Percentiles rank a stretch among this genome's conserved stretches.
phyloP scores from a whole-genome alignment of 2,797 vertebrate species.

The Sciurus carolinensis region DNA sequence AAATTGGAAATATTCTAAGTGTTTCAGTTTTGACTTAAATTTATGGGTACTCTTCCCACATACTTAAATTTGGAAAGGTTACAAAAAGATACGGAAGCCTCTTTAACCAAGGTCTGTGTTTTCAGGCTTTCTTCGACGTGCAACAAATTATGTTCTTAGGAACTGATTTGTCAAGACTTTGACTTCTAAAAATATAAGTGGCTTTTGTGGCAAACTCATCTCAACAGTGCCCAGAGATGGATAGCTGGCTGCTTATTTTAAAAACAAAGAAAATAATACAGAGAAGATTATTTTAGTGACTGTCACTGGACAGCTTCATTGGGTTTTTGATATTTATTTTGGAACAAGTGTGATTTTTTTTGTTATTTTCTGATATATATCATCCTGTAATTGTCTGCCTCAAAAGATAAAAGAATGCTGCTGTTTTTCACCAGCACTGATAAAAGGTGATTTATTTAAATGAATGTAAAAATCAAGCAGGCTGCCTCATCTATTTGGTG shows the following conservation, averaged over 20 bases:
- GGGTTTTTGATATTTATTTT: slow-evolving; percentile 71
- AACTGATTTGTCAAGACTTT: slow-evolving; percentile 74
- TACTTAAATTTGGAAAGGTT: slow-evolving; percentile 81
- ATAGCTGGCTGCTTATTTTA: slow-evolving; percentile 57
- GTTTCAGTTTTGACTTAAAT: slow-evolving; percentile 79
- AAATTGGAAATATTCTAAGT: slow-evolving; percentile 70
- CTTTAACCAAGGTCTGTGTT: slow-evolving; percentile 76
- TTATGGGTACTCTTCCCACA: slow-evolving; percentile 80
- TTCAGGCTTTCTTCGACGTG: slow-evolving; percentile 70
- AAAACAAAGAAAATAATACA: slow-evolving; percentile 70
- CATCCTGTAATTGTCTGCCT: slow-evolving; percentile 60
- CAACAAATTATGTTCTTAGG: slow-evolving; percentile 71
- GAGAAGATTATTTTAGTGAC: slow-evolving; percentile 60
- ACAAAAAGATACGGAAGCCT: slow-evolving; percentile 80
- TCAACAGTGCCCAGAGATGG: slow-evolving; percentile 69
- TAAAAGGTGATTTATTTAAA: slow-evolving; percentile 76
- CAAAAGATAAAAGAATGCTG: slow-evolving; percentile 62
- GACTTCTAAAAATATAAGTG: slow-evolving; percentile 75
- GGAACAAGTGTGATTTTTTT: slow-evolving; percentile 34
- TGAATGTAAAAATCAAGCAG: slow-evolving; percentile 43
- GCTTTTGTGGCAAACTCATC: slow-evolving; percentile 69
- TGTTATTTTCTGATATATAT: slow-evolving; percentile 66
- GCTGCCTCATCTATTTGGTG: slow-evolving; percentile 12
- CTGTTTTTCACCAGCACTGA: slow-evolving; percentile 7
- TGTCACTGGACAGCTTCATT: slow-evolving; percentile 58